Conservation (phyloP, 37 sponge, comb jelly and placozoan genomes). For the Halisarca cf. caerulea region DNA sequence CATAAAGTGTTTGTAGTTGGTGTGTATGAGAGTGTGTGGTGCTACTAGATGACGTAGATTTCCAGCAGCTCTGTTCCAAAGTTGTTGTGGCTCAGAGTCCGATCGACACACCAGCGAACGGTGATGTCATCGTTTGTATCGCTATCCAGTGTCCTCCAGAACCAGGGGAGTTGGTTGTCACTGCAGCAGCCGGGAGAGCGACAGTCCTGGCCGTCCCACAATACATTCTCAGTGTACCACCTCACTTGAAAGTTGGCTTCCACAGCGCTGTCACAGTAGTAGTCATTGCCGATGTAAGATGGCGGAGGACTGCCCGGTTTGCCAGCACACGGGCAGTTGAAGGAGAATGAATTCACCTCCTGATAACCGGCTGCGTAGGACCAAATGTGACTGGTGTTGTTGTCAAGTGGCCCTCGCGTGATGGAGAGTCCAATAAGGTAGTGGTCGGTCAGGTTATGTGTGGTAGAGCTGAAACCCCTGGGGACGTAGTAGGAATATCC, state of each 20-base stretch:
- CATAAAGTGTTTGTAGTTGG: too few species aligned
- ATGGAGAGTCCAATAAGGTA: too few species aligned
- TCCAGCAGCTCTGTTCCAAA: background rate
- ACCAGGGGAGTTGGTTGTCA: background rate
- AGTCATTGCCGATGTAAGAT: background rate
- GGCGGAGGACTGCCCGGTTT: background rate
- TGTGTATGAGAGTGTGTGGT: too few species aligned
- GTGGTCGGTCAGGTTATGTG: too few species aligned
- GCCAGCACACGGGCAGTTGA: too few species aligned
- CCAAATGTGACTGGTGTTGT: too few species aligned
- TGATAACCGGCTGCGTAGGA: too few species aligned
- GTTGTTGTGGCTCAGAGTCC: background rate
- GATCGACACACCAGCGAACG: background rate
- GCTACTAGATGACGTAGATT: constrained; percentile 1
- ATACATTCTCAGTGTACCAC: background rate
- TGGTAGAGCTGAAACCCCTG: too few species aligned
- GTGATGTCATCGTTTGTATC: background rate
- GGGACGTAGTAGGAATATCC: too few species aligned
- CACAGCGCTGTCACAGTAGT: background rate
- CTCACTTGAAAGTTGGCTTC: background rate
- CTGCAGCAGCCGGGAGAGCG: background rate
- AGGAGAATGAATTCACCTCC: too few species aligned
- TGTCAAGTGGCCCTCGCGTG: too few species aligned
- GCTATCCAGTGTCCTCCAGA: background rate
- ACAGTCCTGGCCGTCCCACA: constrained; percentile 13